These are phyloP conservation scores for Synanceia verrucosa DNA, from an alignment of 2,797 vertebrate species.

Conservation along the genomic window DNA sequence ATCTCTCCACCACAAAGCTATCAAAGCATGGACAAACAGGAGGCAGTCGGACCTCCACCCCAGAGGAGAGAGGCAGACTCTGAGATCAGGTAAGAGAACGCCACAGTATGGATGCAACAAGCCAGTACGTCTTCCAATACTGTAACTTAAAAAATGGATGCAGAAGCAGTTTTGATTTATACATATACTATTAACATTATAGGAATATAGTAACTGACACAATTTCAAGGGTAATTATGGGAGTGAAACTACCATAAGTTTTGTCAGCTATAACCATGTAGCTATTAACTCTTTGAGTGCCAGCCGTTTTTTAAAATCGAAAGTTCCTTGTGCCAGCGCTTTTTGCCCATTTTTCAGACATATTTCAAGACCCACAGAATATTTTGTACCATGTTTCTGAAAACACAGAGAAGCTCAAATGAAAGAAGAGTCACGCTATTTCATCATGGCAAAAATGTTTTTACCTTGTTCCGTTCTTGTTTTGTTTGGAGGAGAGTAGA, in stretches of 20 bases:
- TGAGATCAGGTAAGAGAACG: constrained; percentile 89
- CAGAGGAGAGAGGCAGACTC: constrained; percentile 88
- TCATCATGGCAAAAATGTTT: too few species aligned
- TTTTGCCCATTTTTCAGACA: too few species aligned
- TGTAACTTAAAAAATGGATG: background rate
- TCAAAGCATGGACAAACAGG: constrained; percentile 90
- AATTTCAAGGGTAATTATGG: background rate
- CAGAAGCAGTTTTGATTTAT: background rate
- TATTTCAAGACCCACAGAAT: too few species aligned
- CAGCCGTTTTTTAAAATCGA: too few species aligned
- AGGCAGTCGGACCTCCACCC: constrained; percentile 82
- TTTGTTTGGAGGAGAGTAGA: too few species aligned
- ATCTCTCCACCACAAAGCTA: constrained; percentile 96
- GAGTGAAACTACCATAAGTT: background rate
- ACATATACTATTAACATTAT: background rate
- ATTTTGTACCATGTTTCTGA: too few species aligned
- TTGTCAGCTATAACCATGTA: background rate
- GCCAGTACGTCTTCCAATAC: background rate
- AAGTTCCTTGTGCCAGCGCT: too few species aligned
- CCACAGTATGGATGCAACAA: background rate
- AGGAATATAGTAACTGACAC: background rate
- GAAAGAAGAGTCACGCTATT: too few species aligned
- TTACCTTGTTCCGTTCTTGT: too few species aligned
- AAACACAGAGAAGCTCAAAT: too few species aligned
- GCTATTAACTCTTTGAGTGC: too few species aligned